phyloP scores from a whole-genome alignment of 2,888 invertebrate species.

The Platycheirus albimanus region DNA sequence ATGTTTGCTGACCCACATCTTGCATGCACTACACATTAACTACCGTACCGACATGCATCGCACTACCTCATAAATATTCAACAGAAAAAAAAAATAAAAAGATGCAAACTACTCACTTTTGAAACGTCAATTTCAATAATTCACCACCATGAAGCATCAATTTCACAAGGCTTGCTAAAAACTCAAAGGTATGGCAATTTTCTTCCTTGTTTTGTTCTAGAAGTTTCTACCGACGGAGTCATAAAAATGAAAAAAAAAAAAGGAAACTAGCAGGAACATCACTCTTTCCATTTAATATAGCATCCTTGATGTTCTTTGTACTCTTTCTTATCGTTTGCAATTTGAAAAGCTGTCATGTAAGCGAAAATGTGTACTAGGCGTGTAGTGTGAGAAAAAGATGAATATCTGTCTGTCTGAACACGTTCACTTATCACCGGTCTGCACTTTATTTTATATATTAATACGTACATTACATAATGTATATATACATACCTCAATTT shows the following conservation, averaged over 20 bases:
- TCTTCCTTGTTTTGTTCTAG: neutral
- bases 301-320: neutral
- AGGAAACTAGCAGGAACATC: constrained; percentile 1
- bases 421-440: neutral
- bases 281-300: neutral
- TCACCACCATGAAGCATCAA: constrained; percentile 53
- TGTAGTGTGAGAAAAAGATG: neutral
- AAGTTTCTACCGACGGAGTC: neutral
- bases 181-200: constrained; percentile 51
- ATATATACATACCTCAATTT: no score
- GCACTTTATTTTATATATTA: no score
- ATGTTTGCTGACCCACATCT: constrained; percentile 12
- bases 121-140: constrained; percentile 61
- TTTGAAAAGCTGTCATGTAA: constrained; percentile 37
- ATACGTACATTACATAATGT: no score
- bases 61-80: constrained; percentile 46
- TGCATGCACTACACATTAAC: neutral
- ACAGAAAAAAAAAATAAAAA: constrained; percentile 32
- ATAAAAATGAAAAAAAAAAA: no score
- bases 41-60: neutral
- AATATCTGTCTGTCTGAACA: constrained; percentile 25
- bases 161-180: constrained; percentile 29
- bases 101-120: constrained; percentile 26
- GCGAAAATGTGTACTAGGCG: neutral
- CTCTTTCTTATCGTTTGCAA: neutral